Conservation (phyloP, 35 echinoderm and acorn worm species). For the Ophioderma brevispina region DNA sequence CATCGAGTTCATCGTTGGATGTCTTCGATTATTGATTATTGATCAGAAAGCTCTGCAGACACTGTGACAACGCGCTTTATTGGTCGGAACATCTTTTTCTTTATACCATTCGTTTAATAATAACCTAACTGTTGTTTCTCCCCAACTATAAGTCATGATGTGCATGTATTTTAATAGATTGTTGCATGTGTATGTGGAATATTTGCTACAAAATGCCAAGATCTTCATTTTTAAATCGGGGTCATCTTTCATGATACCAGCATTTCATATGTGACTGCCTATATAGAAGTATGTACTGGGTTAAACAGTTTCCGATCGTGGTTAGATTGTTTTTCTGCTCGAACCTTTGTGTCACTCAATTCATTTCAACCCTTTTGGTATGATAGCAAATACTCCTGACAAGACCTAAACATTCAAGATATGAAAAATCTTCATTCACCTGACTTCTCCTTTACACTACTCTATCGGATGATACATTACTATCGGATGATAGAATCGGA, state of each 20-base stretch:
- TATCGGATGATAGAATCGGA: too few relatives aligned
- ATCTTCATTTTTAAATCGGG: not conserved
- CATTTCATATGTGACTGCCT: too few relatives aligned
- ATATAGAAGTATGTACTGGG: too few relatives aligned
- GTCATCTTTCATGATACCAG: not conserved
- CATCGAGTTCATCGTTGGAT: not conserved
- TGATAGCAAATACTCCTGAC: too few relatives aligned
- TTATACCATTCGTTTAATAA: not conserved
- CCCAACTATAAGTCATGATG: not conserved
- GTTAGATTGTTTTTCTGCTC: too few relatives aligned
- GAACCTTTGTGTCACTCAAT: too few relatives aligned
- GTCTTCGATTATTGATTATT: not conserved
- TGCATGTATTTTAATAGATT: conserved; percentile 15
- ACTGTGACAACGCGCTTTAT: not conserved
- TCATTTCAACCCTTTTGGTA: too few relatives aligned
- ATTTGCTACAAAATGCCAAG: not conserved
- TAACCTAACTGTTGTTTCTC: not conserved
- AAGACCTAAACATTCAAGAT: too few relatives aligned
- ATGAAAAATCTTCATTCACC: too few relatives aligned
- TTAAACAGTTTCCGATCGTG: too few relatives aligned
- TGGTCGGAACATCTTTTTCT: not conserved
- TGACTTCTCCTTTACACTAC: too few relatives aligned
- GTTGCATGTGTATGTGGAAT: conserved; percentile 5
- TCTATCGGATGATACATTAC: too few relatives aligned
- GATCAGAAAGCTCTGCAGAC: not conserved